These are phyloP conservation scores for Sarcophaga bullata DNA, from an alignment of 1,140 invertebrate species.

Conservation along the genomic window DNA sequence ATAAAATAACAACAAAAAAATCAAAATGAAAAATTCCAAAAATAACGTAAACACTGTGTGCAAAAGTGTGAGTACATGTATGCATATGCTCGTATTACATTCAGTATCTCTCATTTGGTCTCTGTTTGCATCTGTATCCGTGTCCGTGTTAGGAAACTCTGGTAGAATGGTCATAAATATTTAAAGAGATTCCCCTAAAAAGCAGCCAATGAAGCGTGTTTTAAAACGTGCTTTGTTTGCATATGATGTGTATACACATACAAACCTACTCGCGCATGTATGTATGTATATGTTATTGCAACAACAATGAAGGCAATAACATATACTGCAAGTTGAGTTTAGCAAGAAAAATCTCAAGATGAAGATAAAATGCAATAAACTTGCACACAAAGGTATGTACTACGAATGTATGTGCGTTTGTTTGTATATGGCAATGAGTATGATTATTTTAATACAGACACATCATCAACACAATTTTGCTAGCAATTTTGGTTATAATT, in stretches of 20 bases:
- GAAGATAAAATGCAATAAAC: background rate
- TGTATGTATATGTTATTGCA: too few relatives aligned
- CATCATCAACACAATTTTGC: background rate
- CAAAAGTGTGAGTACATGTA: background rate
- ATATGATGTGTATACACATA: background rate
- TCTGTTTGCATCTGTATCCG: too few relatives aligned
- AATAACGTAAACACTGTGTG: background rate
- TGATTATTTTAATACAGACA: background rate
- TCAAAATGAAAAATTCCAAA: background rate
- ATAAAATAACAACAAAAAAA: background rate
- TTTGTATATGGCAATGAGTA: background rate
- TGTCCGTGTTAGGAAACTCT: background rate
- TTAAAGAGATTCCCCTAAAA: background rate
- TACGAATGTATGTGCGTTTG: background rate
- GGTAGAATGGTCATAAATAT: slow-evolving; percentile 13
- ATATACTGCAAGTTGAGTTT: background rate
- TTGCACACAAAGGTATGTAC: background rate
- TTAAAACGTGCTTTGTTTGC: slow-evolving; percentile 12
- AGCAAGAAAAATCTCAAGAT: background rate
- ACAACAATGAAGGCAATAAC: background rate
- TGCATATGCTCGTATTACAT: background rate
- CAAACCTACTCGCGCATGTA: too few relatives aligned
- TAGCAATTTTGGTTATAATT: background rate
- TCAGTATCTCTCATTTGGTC: too few relatives aligned
- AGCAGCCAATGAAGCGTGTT: slow-evolving; percentile 17